A percentile compares a stretch with the other conserved stretches of the same genome.
phyloP scores from a whole-genome alignment of 2,888 invertebrate genomes.

The Parapristionchus giblindavisi region DNA sequence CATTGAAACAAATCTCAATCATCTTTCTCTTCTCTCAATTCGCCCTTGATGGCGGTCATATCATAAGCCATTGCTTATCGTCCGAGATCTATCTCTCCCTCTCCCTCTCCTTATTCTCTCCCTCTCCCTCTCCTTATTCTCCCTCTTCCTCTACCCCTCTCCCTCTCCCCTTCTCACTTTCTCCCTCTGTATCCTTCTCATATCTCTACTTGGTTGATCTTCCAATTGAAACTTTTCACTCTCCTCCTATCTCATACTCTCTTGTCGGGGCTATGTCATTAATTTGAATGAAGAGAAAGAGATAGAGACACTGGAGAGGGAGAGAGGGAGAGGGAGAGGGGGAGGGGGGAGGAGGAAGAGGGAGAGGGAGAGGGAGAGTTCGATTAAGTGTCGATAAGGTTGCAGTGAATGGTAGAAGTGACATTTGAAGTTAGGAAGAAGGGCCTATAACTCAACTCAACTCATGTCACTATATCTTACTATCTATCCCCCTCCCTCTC shows the following conservation, averaged over 20 bases:
- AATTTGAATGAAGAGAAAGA: slow-evolving; percentile 29
- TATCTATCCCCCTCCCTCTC: slow-evolving; percentile 40
- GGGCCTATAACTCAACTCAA: slow-evolving; percentile 11
- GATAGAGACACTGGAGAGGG: too few species aligned
- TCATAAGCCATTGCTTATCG: slow-evolving; percentile 22
- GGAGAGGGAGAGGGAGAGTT: too few species aligned
- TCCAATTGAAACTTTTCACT: slow-evolving; percentile 22
- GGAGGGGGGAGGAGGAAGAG: background rate
- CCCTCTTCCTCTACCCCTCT: slow-evolving; percentile 1
- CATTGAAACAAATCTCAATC: too few species aligned
- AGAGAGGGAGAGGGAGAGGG: too few species aligned
- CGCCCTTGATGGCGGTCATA: slow-evolving; percentile 9
- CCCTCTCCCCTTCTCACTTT: slow-evolving; percentile 18
- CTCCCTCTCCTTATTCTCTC: too few species aligned
- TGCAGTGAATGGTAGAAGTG: too few species aligned
- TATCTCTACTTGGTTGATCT: slow-evolving; percentile 36
- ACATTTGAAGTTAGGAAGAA: slow-evolving; percentile 12
- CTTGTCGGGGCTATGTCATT: background rate
- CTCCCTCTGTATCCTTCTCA: slow-evolving; percentile 38
- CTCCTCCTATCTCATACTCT: background rate
- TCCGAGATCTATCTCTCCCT: too few species aligned
- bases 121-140: slow-evolving; percentile 8
- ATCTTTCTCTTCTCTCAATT: background rate
- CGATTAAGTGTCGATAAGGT: slow-evolving; percentile 1
- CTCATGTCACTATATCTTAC: too few species aligned